Conservation (phyloP, 2,797 vertebrate genomes). For the Nyctibius grandis region DNA sequence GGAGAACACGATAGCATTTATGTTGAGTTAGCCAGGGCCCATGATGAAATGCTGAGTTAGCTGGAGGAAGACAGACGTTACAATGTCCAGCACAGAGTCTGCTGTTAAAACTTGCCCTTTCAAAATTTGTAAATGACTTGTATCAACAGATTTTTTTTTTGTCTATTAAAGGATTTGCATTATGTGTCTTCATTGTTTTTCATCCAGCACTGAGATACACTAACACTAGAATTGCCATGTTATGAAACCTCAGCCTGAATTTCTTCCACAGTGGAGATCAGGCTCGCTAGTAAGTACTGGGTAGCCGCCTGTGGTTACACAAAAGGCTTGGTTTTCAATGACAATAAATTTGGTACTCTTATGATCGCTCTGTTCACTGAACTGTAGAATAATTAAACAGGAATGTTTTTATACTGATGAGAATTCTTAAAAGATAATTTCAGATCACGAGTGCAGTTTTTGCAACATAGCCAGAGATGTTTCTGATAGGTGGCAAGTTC, state of each 20-base stretch:
- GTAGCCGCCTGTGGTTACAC: background rate
- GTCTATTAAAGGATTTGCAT: background rate
- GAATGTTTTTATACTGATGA: background rate
- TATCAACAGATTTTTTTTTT: background rate
- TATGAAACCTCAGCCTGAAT: background rate
- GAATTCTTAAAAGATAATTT: background rate
- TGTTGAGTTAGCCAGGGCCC: background rate
- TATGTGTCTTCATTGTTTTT: background rate
- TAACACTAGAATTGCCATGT: background rate
- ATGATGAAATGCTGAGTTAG: background rate
- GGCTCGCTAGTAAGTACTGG: background rate
- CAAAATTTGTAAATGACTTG: background rate
- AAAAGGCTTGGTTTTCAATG: background rate
- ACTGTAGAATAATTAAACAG: background rate
- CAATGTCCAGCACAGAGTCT: background rate
- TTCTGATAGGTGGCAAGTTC: background rate
- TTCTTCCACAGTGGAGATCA: background rate
- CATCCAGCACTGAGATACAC: background rate
- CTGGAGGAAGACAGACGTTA: background rate
- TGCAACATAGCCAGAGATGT: accelerated
- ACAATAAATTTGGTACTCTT: background rate
- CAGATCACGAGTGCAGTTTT: background rate
- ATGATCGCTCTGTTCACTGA: background rate
- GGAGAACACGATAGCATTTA: background rate
- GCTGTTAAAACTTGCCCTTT: background rate